Evolutionary conservation across 2,797 vertebrate species (phyloP).

Genomic region (Menidia menidia): DNA sequence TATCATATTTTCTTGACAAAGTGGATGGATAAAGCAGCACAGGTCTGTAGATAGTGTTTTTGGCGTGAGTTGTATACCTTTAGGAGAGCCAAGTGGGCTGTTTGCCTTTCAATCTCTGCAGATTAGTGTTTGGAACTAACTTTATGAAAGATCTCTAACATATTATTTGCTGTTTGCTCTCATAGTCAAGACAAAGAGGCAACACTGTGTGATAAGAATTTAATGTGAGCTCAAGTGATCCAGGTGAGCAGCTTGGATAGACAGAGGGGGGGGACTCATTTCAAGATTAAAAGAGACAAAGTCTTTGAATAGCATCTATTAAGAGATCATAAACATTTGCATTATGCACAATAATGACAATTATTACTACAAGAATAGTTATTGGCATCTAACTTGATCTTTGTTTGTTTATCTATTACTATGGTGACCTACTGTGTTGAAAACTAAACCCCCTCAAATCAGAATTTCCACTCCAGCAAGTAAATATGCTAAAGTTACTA

Average conservation of each 20-base stretch:
- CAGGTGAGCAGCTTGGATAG: not conserved
- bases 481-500: conserved; percentile 6
- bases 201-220: not conserved
- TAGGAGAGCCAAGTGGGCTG: not conserved
- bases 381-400: not conserved
- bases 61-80: conserved; percentile 9
- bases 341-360: not conserved
- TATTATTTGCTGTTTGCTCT: conserved; percentile 2
- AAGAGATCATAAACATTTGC: too few species aligned
- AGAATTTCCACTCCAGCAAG: conserved; percentile 12
- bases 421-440: not conserved
- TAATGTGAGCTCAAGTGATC: not conserved
- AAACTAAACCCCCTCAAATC: not conserved
- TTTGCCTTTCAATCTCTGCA: not conserved
- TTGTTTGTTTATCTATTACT: not conserved
- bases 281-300: not conserved
- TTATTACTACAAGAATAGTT: not conserved
- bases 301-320: too few species aligned
- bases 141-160: not conserved
- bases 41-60: not conserved
- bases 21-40: conserved; percentile 3
- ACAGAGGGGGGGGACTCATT: not conserved
- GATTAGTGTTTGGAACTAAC: not conserved
- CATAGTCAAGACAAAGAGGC: not conserved
- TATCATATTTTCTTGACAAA: not conserved